A percentile compares a stretch with the other conserved stretches of the same genome.
Conservation (phyloP, 2,888 invertebrate species). For the Cylindroiulus punctatus region DNA sequence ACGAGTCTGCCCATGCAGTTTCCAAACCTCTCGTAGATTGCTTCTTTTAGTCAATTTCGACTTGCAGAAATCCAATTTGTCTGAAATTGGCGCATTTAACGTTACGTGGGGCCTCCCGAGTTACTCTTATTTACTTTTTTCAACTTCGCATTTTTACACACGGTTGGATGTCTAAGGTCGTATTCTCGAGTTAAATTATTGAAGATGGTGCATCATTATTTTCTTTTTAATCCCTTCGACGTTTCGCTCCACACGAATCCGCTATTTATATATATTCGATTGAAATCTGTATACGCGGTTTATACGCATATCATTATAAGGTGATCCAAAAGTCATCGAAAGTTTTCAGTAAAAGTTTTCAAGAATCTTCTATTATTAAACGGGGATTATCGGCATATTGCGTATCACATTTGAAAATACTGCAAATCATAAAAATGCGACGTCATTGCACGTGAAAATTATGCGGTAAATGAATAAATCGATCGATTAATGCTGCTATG, state of each 20-base stretch:
- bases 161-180: background rate
- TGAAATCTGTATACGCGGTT: background rate
- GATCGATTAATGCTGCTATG: background rate
- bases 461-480: background rate
- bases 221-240: background rate
- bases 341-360: no score
- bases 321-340: no score
- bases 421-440: no score
- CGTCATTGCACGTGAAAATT: no score
- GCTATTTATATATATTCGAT: background rate
- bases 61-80: slow-evolving; percentile 18
- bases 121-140: background rate
- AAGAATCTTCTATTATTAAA: no score
- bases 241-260: background rate
- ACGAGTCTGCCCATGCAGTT: background rate
- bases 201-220: no score
- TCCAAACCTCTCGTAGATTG: background rate
- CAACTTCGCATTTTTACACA: background rate
- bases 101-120: background rate
- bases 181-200: background rate
- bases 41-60: background rate
- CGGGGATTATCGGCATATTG: no score
- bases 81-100: slow-evolving; percentile 3
- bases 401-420: no score
- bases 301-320: no score